A percentile compares a stretch with the other conserved stretches of the same genome.
These are phyloP conservation scores for Bradysia coprophila DNA, from an alignment of 1,140 invertebrate genomes.

Conservation along the genomic window DNA sequence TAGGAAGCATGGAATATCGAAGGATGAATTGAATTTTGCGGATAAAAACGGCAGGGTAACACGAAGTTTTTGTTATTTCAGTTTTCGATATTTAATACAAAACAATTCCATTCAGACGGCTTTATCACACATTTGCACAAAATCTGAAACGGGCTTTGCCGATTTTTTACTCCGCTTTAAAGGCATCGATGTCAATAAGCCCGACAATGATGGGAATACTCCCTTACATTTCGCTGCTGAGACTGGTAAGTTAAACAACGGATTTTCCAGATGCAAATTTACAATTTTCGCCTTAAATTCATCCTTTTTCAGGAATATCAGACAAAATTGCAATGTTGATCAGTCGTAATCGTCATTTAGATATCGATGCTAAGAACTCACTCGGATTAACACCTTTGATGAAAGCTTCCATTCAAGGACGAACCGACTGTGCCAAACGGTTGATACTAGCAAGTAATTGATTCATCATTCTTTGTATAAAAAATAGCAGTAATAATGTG, in stretches of 20 bases:
- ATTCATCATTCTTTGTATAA: too few species aligned
- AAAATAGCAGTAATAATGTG: too few species aligned
- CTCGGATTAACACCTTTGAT: conserved; percentile 61
- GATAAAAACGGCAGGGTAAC: conserved; percentile 26
- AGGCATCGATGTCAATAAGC: conserved; percentile 45
- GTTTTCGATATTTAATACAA: neutral
- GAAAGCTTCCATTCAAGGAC: conserved; percentile 67
- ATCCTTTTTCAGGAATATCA: conserved; percentile 37
- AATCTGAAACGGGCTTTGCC: conserved; percentile 36
- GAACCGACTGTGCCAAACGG: conserved; percentile 58
- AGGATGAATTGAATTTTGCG: conserved; percentile 21
- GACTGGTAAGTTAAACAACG: conserved; percentile 54
- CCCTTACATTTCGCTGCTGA: conserved; percentile 64
- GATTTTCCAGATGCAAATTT: too few species aligned
- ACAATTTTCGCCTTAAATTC: too few species aligned
- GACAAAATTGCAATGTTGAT: conserved; percentile 52
- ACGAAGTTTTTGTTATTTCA: conserved; percentile 7
- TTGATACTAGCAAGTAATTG: conserved; percentile 52
- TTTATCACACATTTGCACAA: conserved; percentile 45
- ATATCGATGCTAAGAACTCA: conserved; percentile 50
- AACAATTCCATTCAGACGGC: conserved; percentile 36
- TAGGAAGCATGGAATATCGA: conserved; percentile 12
- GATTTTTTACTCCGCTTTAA: conserved; percentile 40
- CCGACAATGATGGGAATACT: conserved; percentile 66
- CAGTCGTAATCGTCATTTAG: conserved; percentile 38